Conservation (phyloP, 2,888 invertebrate species). For the Caenorhabditis sp. region DNA sequence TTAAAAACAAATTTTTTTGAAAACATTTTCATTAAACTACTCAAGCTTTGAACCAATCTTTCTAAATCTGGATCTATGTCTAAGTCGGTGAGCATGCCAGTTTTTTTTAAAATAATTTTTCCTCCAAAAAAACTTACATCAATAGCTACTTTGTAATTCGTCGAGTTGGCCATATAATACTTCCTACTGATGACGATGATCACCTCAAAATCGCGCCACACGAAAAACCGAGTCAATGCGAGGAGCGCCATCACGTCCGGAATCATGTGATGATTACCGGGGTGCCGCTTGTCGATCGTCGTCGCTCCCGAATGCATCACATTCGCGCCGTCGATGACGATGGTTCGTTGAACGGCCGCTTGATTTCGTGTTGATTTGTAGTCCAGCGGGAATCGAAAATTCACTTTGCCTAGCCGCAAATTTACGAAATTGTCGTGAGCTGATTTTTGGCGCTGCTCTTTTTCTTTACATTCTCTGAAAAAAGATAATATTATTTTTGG, state of each 20-base stretch:
- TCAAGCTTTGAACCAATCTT: too few relatives aligned
- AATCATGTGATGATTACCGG: neutral
- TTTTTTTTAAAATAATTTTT: too few relatives aligned
- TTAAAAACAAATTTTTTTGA: too few relatives aligned
- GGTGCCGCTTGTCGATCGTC: neutral
- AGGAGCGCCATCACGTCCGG: conserved; percentile 34
- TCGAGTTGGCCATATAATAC: conserved; percentile 6
- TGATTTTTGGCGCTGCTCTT: neutral
- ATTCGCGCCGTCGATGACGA: conserved; percentile 34
- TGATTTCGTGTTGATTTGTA: neutral
- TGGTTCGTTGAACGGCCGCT: conserved; percentile 1
- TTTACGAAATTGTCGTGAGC: neutral
- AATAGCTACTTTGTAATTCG: conserved; percentile 23
- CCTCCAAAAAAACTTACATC: conserved; percentile 2
- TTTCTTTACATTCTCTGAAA: neutral
- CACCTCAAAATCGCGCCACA: conserved; percentile 18
- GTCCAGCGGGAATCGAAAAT: neutral
- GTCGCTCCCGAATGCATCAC: conserved; percentile 34
- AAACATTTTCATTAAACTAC: too few relatives aligned
- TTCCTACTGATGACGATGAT: conserved; percentile 25
- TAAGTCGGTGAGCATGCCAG: too few relatives aligned
- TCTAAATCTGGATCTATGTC: too few relatives aligned
- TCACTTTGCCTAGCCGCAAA: neutral
- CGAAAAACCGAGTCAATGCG: conserved; percentile 25
- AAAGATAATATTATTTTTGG: too few relatives aligned